A percentile compares a stretch with the other conserved stretches of the same genome.
Evolutionary conservation across 2,113 vertebrate species (phyloP).

Genomic region (Eudorcas thomsonii): DNA sequence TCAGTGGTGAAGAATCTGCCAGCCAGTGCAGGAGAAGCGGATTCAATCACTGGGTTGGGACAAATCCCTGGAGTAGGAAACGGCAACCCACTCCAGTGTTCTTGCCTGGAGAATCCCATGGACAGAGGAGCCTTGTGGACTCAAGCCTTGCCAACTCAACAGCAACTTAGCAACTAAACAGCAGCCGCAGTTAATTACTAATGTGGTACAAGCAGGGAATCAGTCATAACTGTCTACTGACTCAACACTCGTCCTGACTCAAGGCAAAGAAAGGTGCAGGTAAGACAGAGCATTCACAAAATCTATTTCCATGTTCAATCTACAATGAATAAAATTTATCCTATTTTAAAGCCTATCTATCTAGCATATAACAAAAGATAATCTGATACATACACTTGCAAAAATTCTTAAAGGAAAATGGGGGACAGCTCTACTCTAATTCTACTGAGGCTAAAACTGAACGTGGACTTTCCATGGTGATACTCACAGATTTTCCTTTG

Average conservation of each 20-base stretch:
- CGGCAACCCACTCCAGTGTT: neutral
- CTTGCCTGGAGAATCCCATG: neutral
- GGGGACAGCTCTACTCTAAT: neutral
- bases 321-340: neutral
- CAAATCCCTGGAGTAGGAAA: neutral
- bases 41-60: neutral
- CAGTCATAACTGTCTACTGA: neutral
- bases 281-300: neutral
- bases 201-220: neutral
- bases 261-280: neutral
- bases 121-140: neutral
- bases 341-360: neutral
- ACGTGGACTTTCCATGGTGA: neutral
- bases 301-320: neutral
- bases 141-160: neutral
- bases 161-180: neutral
- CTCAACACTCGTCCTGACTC: neutral
- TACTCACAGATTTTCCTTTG: slow-evolving; percentile 93
- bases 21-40: neutral
- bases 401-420: neutral
- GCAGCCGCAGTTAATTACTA: neutral
- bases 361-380: neutral
- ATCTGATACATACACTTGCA: neutral
- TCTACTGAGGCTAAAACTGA: neutral
- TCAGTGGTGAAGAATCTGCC: neutral